phyloP scores from a whole-genome alignment of 2,797 vertebrate species.

The Alauda arvensis region DNA sequence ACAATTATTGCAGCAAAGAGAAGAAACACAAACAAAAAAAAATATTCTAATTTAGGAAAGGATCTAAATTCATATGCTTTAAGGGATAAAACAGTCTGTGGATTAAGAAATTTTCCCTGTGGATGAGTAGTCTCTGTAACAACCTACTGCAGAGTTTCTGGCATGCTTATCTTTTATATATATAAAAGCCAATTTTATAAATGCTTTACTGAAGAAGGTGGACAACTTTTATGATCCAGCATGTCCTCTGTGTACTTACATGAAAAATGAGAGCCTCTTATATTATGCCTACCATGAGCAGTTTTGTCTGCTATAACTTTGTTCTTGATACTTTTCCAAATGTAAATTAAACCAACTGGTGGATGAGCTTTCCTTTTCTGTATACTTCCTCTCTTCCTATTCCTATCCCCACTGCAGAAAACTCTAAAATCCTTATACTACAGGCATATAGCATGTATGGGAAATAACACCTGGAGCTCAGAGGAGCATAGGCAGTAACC shows the following conservation, averaged over 20 bases:
- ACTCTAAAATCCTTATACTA: not conserved
- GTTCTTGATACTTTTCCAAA: conserved; percentile 19
- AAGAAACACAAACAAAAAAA: not conserved
- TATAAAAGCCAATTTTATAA: conserved; percentile 5
- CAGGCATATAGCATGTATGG: not conserved
- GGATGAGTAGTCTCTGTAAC: not conserved
- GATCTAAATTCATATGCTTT: not conserved
- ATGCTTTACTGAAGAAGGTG: not conserved
- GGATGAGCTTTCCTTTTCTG: not conserved
- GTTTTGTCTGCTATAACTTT: not conserved
- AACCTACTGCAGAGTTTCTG: not conserved
- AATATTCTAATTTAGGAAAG: not conserved
- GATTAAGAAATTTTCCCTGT: not conserved
- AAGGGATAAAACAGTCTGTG: not conserved
- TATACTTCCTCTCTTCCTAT: not conserved
- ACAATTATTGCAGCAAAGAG: not conserved
- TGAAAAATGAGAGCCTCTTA: not conserved
- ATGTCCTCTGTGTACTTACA: not conserved
- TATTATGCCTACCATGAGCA: not conserved
- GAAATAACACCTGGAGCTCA: not conserved
- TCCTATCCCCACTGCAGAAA: not conserved
- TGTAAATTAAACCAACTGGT: not conserved
- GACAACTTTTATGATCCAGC: not conserved
- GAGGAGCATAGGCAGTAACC: not conserved
- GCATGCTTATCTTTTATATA: not conserved